Percentiles rank a stretch among this genome's conserved stretches.
These are phyloP conservation scores for Anomalospiza imberbis DNA, from an alignment of 2,797 vertebrate species.

Conservation along the genomic window DNA sequence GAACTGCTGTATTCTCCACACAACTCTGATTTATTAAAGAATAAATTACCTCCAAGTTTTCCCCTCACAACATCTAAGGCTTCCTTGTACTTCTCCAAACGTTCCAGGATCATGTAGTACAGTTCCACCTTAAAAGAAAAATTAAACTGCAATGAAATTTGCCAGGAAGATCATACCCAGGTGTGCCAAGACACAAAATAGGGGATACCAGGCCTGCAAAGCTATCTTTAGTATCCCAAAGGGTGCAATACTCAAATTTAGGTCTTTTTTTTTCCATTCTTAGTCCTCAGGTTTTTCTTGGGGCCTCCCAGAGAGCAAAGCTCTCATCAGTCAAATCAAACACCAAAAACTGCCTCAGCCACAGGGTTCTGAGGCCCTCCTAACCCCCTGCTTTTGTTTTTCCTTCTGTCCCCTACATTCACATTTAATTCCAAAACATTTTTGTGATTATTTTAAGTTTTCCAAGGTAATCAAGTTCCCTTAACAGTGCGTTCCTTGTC, in stretches of 20 bases:
- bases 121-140: constrained; percentile 86
- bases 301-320: neutral
- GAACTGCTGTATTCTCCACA: neutral
- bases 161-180: neutral
- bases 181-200: neutral
- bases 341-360: neutral
- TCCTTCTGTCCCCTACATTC: neutral
- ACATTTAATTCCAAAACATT: neutral
- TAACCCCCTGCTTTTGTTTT: neutral
- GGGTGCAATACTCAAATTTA: neutral
- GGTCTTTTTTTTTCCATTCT: constrained; percentile 30
- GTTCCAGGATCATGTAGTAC: constrained; percentile 98
- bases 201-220: neutral
- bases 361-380: neutral
- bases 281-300: neutral
- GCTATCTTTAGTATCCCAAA: constrained; percentile 29
- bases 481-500: neutral
- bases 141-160: neutral
- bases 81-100: constrained; percentile 92
- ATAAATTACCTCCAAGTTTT: constrained; percentile 88
- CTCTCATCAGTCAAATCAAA: neutral
- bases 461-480: neutral
- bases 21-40: neutral
- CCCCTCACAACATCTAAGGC: constrained; percentile 93
- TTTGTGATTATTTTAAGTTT: neutral